Percentiles rank a stretch among this genome's conserved stretches.
Evolutionary conservation across 2,888 invertebrate genomes (phyloP).

Genomic region (Epinotia brunnichana): DNA sequence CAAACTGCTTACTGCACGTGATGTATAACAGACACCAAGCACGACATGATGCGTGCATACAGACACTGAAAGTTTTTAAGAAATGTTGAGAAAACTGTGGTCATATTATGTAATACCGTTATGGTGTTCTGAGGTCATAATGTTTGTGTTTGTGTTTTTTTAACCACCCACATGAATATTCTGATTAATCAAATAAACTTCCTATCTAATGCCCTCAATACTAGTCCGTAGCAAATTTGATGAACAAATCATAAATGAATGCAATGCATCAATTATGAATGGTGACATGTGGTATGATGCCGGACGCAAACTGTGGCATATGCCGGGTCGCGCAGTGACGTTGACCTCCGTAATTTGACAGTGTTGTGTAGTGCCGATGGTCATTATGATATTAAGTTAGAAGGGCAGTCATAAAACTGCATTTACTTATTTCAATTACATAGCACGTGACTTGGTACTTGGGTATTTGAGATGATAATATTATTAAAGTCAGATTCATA

Average conservation of each 20-base stretch:
- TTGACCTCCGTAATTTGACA: conserved; percentile 15
- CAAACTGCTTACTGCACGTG: no score
- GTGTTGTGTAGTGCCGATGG: neutral
- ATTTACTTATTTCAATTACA: neutral
- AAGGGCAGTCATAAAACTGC: neutral
- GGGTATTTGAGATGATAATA: no score
- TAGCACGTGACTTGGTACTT: no score
- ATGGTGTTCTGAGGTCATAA: no score
- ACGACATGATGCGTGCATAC: no score
- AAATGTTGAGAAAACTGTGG: no score
- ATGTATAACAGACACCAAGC: no score
- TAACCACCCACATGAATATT: no score
- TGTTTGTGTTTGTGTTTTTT: no score
- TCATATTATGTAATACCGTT: no score
- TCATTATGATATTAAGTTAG: neutral
- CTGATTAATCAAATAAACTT: neutral
- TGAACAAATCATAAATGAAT: conserved; percentile 11
- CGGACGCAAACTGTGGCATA: conserved; percentile 3
- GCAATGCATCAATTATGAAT: conserved; percentile 14
- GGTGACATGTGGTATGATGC: conserved; percentile 6
- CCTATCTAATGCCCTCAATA: neutral
- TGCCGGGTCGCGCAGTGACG: conserved; percentile 13
- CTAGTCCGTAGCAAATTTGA: conserved; percentile 6
- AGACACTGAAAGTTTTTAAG: no score
- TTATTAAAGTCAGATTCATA: no score